Evolutionary conservation across 2,888 invertebrate species (phyloP).

Genomic region (Eupeodes luniger): DNA sequence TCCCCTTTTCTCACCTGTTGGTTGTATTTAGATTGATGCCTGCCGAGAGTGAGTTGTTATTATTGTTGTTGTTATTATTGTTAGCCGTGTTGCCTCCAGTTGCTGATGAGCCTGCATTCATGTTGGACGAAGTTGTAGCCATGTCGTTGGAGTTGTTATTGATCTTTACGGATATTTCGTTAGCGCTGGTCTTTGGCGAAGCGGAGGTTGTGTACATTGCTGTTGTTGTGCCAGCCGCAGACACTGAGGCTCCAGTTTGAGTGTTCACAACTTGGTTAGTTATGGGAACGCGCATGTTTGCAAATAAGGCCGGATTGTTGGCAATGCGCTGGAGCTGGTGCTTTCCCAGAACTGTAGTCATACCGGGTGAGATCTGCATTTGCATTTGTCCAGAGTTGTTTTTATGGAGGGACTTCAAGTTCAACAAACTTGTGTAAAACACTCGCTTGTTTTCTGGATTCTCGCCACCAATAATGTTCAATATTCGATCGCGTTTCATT

Average conservation of each 20-base stretch:
- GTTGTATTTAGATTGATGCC: constrained; percentile 80
- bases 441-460: constrained; percentile 81
- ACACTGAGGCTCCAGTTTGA: constrained; percentile 72
- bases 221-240: constrained; percentile 67
- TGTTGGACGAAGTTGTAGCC: constrained; percentile 78
- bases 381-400: constrained; percentile 82
- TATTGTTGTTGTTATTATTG: constrained; percentile 40
- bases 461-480: constrained; percentile 78
- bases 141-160: constrained; percentile 75
- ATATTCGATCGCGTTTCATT: constrained; percentile 79
- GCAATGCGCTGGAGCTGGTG: constrained; percentile 78
- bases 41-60: constrained; percentile 64
- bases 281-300: constrained; percentile 80
- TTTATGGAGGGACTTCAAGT: constrained; percentile 82
- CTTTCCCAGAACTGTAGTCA: constrained; percentile 80
- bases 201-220: constrained; percentile 77
- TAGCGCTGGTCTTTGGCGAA: constrained; percentile 73
- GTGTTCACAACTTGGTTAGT: constrained; percentile 74
- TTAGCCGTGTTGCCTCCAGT: constrained; percentile 77
- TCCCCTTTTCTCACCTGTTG: constrained; percentile 84
- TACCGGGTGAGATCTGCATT: constrained; percentile 81
- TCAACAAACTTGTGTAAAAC: constrained; percentile 82
- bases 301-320: constrained; percentile 81
- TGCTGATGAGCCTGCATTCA: constrained; percentile 68
- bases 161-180: constrained; percentile 64